Evolutionary conservation across 2,113 vertebrate genomes (phyloP), one percentile per base, ranked within the genome.

Genomic region (Phoenicopterus ruber): DNA sequence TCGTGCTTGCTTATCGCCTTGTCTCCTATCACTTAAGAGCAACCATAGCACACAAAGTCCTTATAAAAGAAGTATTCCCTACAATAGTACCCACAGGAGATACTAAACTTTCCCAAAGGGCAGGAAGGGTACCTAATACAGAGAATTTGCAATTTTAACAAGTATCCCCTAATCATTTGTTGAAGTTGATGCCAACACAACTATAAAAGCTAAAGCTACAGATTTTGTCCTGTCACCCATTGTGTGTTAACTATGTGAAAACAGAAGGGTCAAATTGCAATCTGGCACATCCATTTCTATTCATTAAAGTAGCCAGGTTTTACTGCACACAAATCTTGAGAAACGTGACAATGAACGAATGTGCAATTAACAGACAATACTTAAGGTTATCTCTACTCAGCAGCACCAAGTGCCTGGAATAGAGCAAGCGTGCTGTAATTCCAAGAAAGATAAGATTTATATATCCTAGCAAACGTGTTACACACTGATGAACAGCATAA

Each of bases 381-480:
- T 93, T 94, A 74, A 80, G 93, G 84, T 97, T 96, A 97, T 97
- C 87, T 98, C 91, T 92, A 74, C 74, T 94, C 67, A 85, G 94
- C 88, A 98, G 96, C 44, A 96, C 74, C 80, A 94, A 97, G 62
- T 86, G 85, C 47, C 88, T 97, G 58, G 96, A 96, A 97, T 13
- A 95, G 61, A 78, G 31, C 47, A 89, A 96, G 67, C 63, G 87
- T 14, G 20, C 86, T 91, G 26, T 74, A 97, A 96, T 91, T 96
- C 78, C 81, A 96, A 86, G 54, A 91, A 96, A 97, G 90, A 84
- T 96, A 84, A 96, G 86, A 98, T 97, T 97, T 97, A 97, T 96
- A 86, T 81, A 95, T 85, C 87, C 90, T 82, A 88, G 78, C 47
- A 97, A 97, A 97, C 7, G 20, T 91, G 66, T 94, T 96, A 97